Base-by-base conservation (phyloP, 2,888 invertebrate genomes). In the Eudemis profundana region DNA sequence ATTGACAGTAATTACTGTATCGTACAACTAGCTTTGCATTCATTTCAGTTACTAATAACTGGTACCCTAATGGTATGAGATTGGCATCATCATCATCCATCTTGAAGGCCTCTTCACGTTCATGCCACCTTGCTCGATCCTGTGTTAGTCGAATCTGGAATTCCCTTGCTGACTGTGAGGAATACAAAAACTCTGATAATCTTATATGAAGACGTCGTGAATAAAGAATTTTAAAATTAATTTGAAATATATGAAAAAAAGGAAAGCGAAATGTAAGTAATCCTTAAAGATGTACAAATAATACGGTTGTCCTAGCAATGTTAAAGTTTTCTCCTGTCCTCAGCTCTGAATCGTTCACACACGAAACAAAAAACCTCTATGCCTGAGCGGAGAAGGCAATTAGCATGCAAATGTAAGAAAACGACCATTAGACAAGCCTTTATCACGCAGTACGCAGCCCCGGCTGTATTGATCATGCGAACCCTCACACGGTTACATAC, bases 371-470 rank as follows among this genome's bases (percentile, higher is more conserved):
- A 72, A 69, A 70, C 68, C 70, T 72, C 75, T 74, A 74, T 74
- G 74, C 74, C 73, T 73, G 77, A 87, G 82, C 76, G 78, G 78
- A 75, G 83, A 82, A 86, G 85, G 80, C 87, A 90, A 91, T 91
- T 90, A 90, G 82, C 82, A 92, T 92, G 91, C 90, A 91, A 91
- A 92, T 92, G 86, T 89, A 91, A 92, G 91, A 92, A 92, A 90
- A 92, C 89, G 89, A 87, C 87, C 83, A 90, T 89, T 89, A 89
- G 79, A 78, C 75, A 72, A 75, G 77, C 76, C 81, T 81, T 78
- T 77, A 71, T 72, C 77, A 78, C 81, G 78, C 79, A 78, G 73
- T 78, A 78, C 83, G 78, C 77, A 79, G 76, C 77, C 78, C 76
- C 77, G 74, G 74, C 78, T 77, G 89, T 91, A 92, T 92, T 83